phyloP scores from a whole-genome alignment of 2,888 invertebrate genomes.

The Nomada goodeniana region DNA sequence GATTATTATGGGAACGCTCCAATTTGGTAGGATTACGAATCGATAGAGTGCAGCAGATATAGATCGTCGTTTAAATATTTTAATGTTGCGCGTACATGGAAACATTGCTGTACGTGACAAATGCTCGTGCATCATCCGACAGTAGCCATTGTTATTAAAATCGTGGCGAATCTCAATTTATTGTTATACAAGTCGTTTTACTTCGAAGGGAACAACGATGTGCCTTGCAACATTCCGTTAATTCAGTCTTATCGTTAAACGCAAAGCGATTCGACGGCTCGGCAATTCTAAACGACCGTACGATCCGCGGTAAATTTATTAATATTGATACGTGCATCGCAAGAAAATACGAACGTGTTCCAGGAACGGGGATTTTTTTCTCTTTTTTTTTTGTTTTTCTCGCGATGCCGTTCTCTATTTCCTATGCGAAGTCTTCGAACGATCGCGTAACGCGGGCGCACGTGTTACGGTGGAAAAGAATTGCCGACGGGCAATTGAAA shows the following conservation, averaged over 20 bases:
- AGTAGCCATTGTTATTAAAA: background rate
- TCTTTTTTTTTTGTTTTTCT: background rate
- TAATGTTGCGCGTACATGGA: background rate
- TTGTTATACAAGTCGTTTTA: background rate
- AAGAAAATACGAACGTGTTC: background rate
- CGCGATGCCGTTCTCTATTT: background rate
- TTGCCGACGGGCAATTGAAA: too few species aligned
- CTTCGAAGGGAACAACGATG: background rate
- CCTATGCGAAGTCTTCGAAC: background rate
- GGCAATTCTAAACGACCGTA: background rate
- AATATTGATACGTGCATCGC: background rate
- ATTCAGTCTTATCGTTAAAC: background rate
- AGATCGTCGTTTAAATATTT: background rate
- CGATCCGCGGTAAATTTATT: background rate
- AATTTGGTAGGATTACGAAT: background rate
- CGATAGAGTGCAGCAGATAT: background rate
- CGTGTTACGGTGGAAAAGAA: background rate
- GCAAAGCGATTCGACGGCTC: background rate
- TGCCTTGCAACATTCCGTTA: background rate
- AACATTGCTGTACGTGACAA: too few species aligned
- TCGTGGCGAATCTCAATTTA: background rate
- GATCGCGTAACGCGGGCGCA: background rate
- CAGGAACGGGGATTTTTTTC: background rate
- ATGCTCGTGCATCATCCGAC: background rate
- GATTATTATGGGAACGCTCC: constrained; percentile 5